Evolutionary conservation across 2,888 invertebrate genomes (phyloP).

Genomic region (Oligia strigilis): DNA sequence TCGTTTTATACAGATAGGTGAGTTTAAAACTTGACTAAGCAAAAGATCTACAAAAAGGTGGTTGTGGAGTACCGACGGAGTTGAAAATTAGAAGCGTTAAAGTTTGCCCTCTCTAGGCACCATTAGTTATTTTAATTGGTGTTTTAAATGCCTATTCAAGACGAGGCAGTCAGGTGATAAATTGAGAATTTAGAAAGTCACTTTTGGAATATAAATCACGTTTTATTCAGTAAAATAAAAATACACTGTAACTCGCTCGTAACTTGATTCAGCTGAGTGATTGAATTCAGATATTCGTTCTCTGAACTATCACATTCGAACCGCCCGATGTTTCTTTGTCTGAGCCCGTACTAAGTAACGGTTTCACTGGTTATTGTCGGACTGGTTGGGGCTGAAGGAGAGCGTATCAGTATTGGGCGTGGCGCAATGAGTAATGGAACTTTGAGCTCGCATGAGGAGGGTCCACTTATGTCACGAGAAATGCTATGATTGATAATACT

Average conservation of each 20-base stretch:
- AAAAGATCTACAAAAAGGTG: slow-evolving; percentile 49
- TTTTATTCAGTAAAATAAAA: slow-evolving; percentile 39
- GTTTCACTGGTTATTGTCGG: slow-evolving; percentile 72
- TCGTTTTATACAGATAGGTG: slow-evolving; percentile 58
- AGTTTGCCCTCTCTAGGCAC: slow-evolving; percentile 49
- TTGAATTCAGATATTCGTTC: slow-evolving; percentile 55
- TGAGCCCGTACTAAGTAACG: slow-evolving; percentile 55
- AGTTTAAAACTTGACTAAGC: slow-evolving; percentile 56
- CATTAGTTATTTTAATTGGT: slow-evolving; percentile 58
- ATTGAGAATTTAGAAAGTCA: slow-evolving; percentile 38
- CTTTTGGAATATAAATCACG: slow-evolving; percentile 36
- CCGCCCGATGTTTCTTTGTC: slow-evolving; percentile 59
- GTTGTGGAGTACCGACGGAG: slow-evolving; percentile 25
- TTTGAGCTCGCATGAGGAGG: slow-evolving; percentile 88
- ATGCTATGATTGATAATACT: slow-evolving; percentile 89
- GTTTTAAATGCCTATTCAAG: slow-evolving; percentile 54
- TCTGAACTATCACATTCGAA: slow-evolving; percentile 45
- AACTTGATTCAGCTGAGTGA: slow-evolving; percentile 58
- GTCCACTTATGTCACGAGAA: slow-evolving; percentile 89
- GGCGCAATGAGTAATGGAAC: slow-evolving; percentile 88
- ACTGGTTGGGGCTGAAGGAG: slow-evolving; percentile 77
- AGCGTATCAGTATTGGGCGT: slow-evolving; percentile 87
- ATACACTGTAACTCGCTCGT: slow-evolving; percentile 30
- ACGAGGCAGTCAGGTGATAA: slow-evolving; percentile 44
- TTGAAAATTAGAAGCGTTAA: slow-evolving; percentile 50